These are phyloP conservation scores for Platyrinchus mystaceus DNA, from an alignment of 2,797 vertebrate species.

Conservation along the genomic window DNA sequence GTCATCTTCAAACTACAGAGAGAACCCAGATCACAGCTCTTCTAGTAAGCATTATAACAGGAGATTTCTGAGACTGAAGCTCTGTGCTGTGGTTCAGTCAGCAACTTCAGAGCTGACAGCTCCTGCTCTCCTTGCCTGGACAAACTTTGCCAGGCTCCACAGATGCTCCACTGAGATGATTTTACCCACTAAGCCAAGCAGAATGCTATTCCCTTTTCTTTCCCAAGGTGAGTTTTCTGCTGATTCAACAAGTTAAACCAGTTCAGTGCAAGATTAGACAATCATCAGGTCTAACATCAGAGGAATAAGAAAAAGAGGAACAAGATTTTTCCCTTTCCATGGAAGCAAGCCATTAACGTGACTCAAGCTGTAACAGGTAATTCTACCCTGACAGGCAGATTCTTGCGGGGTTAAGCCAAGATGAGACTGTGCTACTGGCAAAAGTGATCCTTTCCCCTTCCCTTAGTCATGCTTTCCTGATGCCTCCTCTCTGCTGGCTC, in stretches of 20 bases:
- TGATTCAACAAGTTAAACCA: not conserved
- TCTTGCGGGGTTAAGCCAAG: not conserved
- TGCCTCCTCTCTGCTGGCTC: constrained; percentile 5
- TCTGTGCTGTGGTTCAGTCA: not conserved
- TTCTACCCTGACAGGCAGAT: not conserved
- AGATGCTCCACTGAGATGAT: not conserved
- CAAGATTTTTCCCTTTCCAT: not conserved
- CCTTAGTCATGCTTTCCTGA: constrained; percentile 57
- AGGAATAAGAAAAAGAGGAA: not conserved
- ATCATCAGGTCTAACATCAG: not conserved
- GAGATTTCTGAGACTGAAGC: not conserved
- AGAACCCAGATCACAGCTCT: not conserved
- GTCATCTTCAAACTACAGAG: not conserved
- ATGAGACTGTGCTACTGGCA: not conserved
- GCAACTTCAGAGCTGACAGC: not conserved
- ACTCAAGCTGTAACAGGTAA: constrained; percentile 30
- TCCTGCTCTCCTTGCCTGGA: not conserved
- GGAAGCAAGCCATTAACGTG: not conserved
- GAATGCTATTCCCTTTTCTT: not conserved
- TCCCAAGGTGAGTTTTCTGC: not conserved
- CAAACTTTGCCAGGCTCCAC: not conserved
- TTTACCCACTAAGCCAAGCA: not conserved
- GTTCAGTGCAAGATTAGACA: not conserved
- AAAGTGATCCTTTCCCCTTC: constrained; percentile 4
- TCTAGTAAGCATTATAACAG: not conserved